These are phyloP conservation scores for Drosophila bifasciata DNA, from an alignment of 1,140 invertebrate species.

Conservation along the genomic window DNA sequence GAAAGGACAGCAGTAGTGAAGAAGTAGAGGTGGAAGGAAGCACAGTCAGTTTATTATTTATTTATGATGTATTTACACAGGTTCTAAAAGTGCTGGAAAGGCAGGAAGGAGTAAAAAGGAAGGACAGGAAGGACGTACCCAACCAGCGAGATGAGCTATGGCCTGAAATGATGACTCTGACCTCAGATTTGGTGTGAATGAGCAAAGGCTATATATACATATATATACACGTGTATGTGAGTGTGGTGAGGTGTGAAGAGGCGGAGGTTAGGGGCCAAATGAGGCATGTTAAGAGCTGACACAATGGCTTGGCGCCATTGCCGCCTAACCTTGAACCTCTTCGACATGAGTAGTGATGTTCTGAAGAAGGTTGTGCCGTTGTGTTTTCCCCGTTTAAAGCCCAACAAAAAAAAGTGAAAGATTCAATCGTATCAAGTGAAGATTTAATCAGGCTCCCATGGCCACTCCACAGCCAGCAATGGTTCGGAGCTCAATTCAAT, in stretches of 20 bases:
- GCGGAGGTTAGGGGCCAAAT: constrained; percentile 25
- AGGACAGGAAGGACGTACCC: constrained; percentile 2
- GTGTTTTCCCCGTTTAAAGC: constrained; percentile 5
- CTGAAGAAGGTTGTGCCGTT: background rate
- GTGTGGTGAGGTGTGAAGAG: constrained; percentile 16
- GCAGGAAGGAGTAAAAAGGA: background rate
- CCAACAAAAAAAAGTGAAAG: too few relatives aligned
- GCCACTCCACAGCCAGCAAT: background rate
- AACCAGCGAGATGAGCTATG: background rate
- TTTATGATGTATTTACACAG: constrained; percentile 51
- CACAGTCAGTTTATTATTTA: constrained; percentile 39
- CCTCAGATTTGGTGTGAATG: constrained; percentile 50
- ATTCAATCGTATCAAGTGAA: too few relatives aligned
- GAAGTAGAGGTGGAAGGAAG: background rate
- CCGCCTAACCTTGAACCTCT: constrained; percentile 35
- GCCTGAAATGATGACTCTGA: constrained; percentile 38
- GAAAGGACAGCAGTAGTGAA: background rate
- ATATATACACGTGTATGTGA: constrained; percentile 10
- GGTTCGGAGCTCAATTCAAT: constrained; percentile 22
- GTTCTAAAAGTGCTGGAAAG: constrained; percentile 17
- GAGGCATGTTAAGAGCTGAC: constrained; percentile 20
- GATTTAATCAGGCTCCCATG: too few relatives aligned
- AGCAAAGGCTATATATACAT: constrained; percentile 27
- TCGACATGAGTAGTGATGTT: constrained; percentile 4
- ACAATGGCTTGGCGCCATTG: constrained; percentile 19